These are phyloP conservation scores for Bungarus multicinctus DNA, from an alignment of 2,113 vertebrate species.

Conservation along the genomic window DNA sequence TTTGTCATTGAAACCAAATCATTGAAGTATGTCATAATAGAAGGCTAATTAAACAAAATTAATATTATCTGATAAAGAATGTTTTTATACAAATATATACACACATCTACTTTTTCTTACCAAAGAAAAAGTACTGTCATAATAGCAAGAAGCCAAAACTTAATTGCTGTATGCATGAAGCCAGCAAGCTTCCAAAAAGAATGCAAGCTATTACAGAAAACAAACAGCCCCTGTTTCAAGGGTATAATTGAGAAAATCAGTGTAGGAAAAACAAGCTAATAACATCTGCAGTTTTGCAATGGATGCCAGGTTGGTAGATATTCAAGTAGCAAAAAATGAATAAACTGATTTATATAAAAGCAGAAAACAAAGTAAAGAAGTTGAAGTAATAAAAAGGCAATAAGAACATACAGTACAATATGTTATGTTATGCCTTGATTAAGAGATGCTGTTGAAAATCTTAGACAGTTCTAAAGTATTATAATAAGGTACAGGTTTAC, in stretches of 20 bases:
- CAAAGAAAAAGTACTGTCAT: neutral
- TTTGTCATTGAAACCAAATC: constrained; percentile 15
- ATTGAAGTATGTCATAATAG: neutral
- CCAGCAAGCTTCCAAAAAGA: neutral
- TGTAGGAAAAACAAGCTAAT: constrained; percentile 19
- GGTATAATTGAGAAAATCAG: constrained; percentile 10
- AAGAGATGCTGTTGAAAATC: constrained; percentile 8
- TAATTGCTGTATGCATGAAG: constrained; percentile 12
- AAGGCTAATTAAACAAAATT: neutral
- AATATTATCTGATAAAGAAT: constrained; percentile 20
- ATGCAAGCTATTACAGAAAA: neutral
- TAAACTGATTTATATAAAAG: neutral
- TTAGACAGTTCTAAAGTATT: neutral
- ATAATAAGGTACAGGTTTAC: neutral
- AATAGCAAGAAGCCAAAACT: neutral
- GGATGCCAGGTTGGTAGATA: constrained; percentile 4
- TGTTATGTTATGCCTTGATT: neutral
- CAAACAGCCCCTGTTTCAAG: constrained; percentile 20
- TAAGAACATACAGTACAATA: neutral
- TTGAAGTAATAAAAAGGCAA: constrained; percentile 3
- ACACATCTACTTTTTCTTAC: neutral
- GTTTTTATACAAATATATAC: constrained; percentile 1
- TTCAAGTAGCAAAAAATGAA: neutral
- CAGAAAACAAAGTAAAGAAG: constrained; percentile 19
- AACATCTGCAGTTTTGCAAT: neutral